Percentiles rank a stretch among this genome's conserved stretches.
These are phyloP conservation scores for Apostichopus californicus DNA, from an alignment of 35 echinoderm and acorn worm species.

Conservation along the genomic window DNA sequence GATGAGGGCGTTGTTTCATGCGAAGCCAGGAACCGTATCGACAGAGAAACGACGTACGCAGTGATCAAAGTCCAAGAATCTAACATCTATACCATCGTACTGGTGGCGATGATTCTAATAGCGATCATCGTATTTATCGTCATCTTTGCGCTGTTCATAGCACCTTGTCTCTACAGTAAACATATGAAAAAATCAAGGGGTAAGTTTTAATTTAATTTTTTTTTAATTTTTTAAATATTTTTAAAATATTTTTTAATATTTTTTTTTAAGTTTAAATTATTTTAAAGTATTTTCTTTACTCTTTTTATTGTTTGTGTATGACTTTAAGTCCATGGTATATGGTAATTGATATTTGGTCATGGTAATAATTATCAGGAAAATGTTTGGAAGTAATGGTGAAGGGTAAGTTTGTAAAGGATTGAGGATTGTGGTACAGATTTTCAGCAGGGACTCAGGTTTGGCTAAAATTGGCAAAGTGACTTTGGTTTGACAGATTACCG, in stretches of 20 bases:
- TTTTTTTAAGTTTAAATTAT: too few relatives aligned
- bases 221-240: neutral
- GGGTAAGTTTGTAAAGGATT: too few relatives aligned
- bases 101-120: slow-evolving; percentile 76
- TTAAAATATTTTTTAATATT: neutral
- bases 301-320: neutral
- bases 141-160: slow-evolving; percentile 63
- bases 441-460: too few relatives aligned
- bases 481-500: too few relatives aligned
- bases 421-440: too few relatives aligned
- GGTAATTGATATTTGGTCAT: too few relatives aligned
- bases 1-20: slow-evolving; percentile 78
- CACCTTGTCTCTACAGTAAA: slow-evolving; percentile 68
- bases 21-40: slow-evolving; percentile 80
- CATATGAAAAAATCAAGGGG: slow-evolving; percentile 72
- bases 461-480: too few relatives aligned
- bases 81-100: slow-evolving; percentile 69
- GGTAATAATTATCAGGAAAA: too few relatives aligned
- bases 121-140: slow-evolving; percentile 67
- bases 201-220: too few relatives aligned
- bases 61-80: slow-evolving; percentile 75
- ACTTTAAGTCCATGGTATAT: too few relatives aligned
- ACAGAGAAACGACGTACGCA: slow-evolving; percentile 45
- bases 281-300: neutral
- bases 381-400: too few relatives aligned